phyloP scores from a whole-genome alignment of 2,113 vertebrate genomes.

The Callocephalon fimbriatum region DNA sequence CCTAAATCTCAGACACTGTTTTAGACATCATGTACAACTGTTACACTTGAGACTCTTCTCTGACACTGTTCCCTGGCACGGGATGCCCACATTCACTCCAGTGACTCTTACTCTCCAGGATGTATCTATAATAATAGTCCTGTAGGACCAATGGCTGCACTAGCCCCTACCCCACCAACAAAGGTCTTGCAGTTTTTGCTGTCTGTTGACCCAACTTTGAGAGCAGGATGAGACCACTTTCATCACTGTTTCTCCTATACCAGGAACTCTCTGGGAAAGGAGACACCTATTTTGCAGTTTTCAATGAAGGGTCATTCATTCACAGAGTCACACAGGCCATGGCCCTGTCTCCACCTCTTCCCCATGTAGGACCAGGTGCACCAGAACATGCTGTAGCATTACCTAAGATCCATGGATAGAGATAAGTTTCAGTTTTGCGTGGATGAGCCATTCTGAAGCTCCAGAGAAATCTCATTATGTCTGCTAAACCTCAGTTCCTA shows the following conservation, averaged over 20 bases:
- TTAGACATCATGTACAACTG: neutral
- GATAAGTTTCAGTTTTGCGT: neutral
- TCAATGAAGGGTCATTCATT: neutral
- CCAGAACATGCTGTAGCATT: neutral
- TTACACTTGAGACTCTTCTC: neutral
- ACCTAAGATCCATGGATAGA: neutral
- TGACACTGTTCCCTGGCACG: neutral
- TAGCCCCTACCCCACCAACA: neutral
- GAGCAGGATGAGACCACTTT: neutral
- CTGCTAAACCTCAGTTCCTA: neutral
- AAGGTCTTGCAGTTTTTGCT: neutral
- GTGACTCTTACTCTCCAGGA: neutral
- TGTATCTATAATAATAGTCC: neutral
- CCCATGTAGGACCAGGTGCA: neutral
- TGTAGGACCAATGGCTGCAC: neutral
- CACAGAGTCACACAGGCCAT: no score
- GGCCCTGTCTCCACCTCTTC: neutral
- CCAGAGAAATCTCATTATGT: neutral
- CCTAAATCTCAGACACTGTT: neutral
- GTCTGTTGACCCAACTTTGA: neutral
- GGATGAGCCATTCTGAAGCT: neutral
- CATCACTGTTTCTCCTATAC: accelerated
- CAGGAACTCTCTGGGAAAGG: neutral
- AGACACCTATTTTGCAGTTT: neutral
- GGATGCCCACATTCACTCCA: neutral